A percentile compares a stretch with the other conserved stretches of the same genome.
phyloP scores from a whole-genome alignment of 2,113 vertebrate genomes.

The Nematolebias whitei region DNA sequence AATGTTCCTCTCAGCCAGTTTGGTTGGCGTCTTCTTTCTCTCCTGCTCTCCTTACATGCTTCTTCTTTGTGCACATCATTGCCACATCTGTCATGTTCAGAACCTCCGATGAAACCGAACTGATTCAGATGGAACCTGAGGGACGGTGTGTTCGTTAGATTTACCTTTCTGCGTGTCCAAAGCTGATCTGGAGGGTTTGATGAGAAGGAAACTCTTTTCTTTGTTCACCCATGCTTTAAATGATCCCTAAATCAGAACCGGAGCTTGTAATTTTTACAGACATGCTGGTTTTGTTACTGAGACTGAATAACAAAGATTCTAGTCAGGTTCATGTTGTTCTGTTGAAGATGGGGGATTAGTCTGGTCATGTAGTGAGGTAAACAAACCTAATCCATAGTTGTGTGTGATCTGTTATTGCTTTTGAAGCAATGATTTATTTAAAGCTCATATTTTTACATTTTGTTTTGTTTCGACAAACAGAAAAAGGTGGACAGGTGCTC shows the following conservation, averaged over 20 bases:
- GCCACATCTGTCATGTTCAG: conserved; percentile 15
- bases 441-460: no score
- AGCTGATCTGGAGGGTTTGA: background rate
- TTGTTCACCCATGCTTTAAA: background rate
- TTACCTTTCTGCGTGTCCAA: conserved; percentile 8
- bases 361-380: no score
- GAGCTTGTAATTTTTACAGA: background rate
- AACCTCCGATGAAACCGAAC: background rate
- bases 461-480: no score
- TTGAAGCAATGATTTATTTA: no score
- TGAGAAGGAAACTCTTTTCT: conserved; percentile 1
- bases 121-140: conserved; percentile 16
- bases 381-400: background rate
- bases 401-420: no score
- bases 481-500: no score
- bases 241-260: no score
- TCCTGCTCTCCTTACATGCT: conserved; percentile 20
- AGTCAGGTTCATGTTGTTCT: background rate
- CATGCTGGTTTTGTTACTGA: background rate
- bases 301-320: background rate
- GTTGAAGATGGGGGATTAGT: background rate
- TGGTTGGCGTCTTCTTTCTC: conserved; percentile 20
- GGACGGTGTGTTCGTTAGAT: background rate
- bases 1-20: conserved; percentile 43
- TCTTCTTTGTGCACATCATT: conserved; percentile 35